These are phyloP conservation scores for Chalcosyrphus nemorum DNA, from an alignment of 2,888 invertebrate species.

Conservation along the genomic window DNA sequence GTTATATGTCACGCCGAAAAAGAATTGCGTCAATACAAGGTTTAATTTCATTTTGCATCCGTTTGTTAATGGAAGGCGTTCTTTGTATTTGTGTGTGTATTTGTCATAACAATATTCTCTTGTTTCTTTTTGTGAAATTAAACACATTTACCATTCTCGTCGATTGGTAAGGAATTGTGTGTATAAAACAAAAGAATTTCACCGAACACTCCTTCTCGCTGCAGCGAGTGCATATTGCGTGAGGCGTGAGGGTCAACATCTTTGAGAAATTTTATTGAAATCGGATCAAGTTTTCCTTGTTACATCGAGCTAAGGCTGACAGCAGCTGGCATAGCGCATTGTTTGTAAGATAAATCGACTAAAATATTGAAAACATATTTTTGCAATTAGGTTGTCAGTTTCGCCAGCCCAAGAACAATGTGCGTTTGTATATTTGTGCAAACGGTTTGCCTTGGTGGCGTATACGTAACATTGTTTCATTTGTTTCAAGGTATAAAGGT, in stretches of 20 bases:
- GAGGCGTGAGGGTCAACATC: conserved; percentile 43
- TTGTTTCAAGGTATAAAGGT: too few species aligned
- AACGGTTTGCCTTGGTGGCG: not conserved
- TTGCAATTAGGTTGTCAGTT: conserved; percentile 20
- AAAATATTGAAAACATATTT: not conserved
- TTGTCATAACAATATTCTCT: conserved; percentile 48
- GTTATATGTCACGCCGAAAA: conserved; percentile 38
- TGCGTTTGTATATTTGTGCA: not conserved
- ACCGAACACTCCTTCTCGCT: not conserved
- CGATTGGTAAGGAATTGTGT: not conserved
- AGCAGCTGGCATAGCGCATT: conserved; percentile 6
- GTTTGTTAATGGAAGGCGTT: conserved; percentile 30
- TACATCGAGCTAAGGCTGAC: conserved; percentile 6
- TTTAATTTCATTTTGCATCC: conserved; percentile 33
- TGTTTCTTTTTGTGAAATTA: conserved; percentile 18
- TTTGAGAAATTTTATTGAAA: conserved; percentile 11
- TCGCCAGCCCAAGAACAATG: not conserved
- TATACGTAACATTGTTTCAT: not conserved
- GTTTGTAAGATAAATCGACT: conserved; percentile 10
- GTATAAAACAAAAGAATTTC: conserved; percentile 20
- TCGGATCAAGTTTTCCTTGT: conserved; percentile 30
- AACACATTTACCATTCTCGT: not conserved
- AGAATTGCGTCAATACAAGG: conserved; percentile 62
- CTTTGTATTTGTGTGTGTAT: conserved; percentile 7
- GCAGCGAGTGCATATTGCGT: not conserved